These are phyloP conservation scores for Saimiri boliviensis DNA, from an alignment of 2,113 vertebrate species.

Conservation along the genomic window DNA sequence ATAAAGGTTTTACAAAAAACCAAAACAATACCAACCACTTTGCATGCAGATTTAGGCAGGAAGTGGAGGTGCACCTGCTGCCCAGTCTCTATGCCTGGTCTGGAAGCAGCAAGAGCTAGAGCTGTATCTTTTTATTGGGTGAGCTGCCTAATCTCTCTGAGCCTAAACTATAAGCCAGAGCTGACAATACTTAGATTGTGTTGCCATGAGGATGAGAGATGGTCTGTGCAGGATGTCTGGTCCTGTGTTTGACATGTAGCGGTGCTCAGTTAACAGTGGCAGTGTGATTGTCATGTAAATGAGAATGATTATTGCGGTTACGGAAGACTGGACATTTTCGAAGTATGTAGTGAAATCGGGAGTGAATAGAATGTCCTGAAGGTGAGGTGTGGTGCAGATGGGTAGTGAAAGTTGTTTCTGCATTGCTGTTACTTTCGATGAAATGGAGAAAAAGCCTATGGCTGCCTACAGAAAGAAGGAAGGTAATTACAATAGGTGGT, in stretches of 20 bases:
- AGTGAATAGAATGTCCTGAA: neutral
- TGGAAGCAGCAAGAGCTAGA: neutral
- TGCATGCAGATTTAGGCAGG: neutral
- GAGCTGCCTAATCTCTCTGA: neutral
- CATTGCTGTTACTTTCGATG: neutral
- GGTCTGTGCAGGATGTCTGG: fast-evolving
- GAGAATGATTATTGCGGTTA: neutral
- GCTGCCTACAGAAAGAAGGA: neutral
- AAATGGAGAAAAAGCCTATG: neutral
- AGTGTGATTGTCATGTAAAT: fast-evolving
- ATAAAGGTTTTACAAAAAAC: no score
- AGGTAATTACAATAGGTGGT: neutral
- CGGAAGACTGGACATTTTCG: neutral
- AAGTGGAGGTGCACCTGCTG: neutral
- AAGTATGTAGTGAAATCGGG: neutral
- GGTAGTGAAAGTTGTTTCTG: neutral
- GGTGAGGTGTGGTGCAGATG: fast-evolving
- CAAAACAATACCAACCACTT: neutral
- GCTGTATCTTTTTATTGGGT: neutral
- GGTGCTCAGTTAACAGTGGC: neutral
- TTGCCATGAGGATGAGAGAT: fast-evolving
- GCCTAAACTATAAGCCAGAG: neutral
- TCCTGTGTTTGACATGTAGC: fast-evolving
- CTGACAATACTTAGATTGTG: fast-evolving
- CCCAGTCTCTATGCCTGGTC: no score